Percentiles rank a stretch among this genome's conserved stretches.
phyloP scores from a whole-genome alignment of 2,113 vertebrate genomes.

The Phylloscopus trochilus region DNA sequence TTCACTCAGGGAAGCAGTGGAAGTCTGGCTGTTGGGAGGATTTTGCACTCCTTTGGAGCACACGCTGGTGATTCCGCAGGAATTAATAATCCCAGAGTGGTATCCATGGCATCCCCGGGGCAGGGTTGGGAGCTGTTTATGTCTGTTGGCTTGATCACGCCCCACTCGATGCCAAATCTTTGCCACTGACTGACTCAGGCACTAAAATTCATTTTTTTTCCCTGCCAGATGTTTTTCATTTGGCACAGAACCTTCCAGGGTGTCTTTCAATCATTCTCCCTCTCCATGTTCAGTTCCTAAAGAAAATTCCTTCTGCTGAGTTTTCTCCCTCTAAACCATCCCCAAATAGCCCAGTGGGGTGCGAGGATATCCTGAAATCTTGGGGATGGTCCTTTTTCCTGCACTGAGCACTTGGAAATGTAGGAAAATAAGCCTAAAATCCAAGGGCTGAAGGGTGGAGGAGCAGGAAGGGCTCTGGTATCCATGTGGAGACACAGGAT shows the following conservation, averaged over 20 bases:
- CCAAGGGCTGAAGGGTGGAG: neutral
- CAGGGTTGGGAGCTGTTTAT: neutral
- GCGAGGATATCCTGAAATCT: neutral
- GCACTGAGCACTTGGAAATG: accelerated
- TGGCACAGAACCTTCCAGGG: neutral
- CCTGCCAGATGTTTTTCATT: neutral
- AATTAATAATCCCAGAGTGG: neutral
- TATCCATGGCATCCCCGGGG: neutral
- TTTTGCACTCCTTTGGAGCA: neutral
- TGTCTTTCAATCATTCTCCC: neutral
- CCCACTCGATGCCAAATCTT: neutral
- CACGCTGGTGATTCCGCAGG: neutral
- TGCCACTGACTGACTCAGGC: neutral
- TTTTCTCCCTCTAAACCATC: neutral
- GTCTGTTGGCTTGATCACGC: neutral
- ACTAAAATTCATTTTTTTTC: neutral
- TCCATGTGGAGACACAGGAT: neutral
- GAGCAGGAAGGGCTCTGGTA: neutral
- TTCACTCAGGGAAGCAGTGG: neutral
- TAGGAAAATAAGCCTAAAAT: neutral
- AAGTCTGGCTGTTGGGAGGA: neutral
- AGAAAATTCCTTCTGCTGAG: neutral
- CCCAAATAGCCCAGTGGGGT: accelerated
- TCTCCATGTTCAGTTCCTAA: neutral
- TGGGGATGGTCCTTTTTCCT: neutral